A percentile compares a stretch with the other conserved stretches of the same genome.
phyloP scores from a whole-genome alignment of 1,140 invertebrate genomes.

The Brachionus rubens region DNA sequence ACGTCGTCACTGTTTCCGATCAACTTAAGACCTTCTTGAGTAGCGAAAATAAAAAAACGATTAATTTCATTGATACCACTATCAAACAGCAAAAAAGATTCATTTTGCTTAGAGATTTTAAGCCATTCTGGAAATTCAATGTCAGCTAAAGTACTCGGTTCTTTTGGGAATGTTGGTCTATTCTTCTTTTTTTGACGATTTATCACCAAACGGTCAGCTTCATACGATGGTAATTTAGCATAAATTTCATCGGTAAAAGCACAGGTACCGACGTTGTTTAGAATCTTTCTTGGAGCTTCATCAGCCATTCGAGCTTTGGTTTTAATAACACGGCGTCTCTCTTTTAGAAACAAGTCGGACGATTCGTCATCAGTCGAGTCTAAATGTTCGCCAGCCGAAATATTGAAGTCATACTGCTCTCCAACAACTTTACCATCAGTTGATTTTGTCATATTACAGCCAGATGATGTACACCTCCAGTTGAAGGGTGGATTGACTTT shows the following conservation, averaged over 20 bases:
- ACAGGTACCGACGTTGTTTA: neutral
- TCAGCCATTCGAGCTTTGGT: neutral
- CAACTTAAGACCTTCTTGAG: neutral
- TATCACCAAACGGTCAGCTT: neutral
- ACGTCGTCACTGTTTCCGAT: slow-evolving; percentile 3
- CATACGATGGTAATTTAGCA: neutral
- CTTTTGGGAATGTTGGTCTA: neutral
- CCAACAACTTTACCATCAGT: neutral
- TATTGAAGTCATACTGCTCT: neutral
- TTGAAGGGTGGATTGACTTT: neutral
- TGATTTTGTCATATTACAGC: neutral
- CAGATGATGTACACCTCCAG: neutral
- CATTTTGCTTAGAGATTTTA: neutral
- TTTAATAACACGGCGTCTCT: neutral
- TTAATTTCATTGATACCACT: neutral
- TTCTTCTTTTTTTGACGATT: neutral
- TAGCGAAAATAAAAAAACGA: neutral
- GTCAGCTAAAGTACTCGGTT: neutral
- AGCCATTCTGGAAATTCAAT: neutral
- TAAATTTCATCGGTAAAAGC: neutral
- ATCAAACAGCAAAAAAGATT: neutral
- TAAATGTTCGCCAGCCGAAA: neutral
- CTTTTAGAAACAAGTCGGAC: neutral
- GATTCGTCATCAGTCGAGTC: neutral
- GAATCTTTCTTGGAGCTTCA: neutral